Base-by-base conservation (phyloP, 2,113 vertebrate species). In the Gobius niger region DNA sequence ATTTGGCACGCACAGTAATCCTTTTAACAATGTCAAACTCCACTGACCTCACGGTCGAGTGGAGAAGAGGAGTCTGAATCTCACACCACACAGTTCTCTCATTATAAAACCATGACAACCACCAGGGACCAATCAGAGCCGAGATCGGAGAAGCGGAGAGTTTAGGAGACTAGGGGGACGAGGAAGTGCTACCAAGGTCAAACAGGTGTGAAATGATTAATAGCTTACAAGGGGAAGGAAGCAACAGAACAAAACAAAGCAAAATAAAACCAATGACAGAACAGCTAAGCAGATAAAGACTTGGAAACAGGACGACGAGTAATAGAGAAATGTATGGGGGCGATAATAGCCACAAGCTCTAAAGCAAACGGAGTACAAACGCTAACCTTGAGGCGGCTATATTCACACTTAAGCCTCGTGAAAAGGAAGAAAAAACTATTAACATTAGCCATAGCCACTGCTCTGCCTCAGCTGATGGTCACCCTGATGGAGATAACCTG, bases 401-500 rank as follows among this genome's bases (percentile, higher is more conserved):
- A 73, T 72, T 40, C 44, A 63, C 52, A 62, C 8, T 40, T 14
- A 63, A 65, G 67, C 65, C 78, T 24, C 67, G 40, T 44, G 51
- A 56, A 65, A 24, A 56, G 2, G 24, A 19, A 41, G 15, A 72
- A 56, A 46, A 52, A 65, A 47, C 59, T 51, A 6, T 47, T 68
- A 56, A 67, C 65, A 47, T 44, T 34, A 50, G 54, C 24, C n/a
- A 16, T 51, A 7, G 19, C 67, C 59, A 63, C 64, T 57, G 64
- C 78, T 70, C 67, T 72, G 65, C 68, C 75, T 63, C 54, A 68
- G 72, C n/a, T 70, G 69, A 81, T 81, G 78, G 78, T 76, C 81
- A 78, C 66, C 64, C 12, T 67, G 72, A 81, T 77, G 72, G 70
- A 13, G 67, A 85, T 84, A 75, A 90, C 80, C 77, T 4, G n/a